These are phyloP conservation scores for Lagodon rhomboides DNA, from an alignment of 2,797 vertebrate genomes.

Conservation along the genomic window DNA sequence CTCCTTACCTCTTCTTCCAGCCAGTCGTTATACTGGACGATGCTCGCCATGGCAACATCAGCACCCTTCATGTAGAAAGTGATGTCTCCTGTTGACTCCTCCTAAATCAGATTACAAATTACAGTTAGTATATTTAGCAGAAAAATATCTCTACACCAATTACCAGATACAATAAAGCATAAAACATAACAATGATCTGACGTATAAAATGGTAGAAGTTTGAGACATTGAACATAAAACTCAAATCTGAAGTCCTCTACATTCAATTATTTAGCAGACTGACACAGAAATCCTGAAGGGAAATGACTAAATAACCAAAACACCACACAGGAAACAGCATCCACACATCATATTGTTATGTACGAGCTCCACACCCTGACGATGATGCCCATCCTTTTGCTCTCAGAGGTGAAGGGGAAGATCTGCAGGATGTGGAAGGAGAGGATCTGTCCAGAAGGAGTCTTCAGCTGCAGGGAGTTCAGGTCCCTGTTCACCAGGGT, in stretches of 20 bases:
- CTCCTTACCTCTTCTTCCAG: conserved; percentile 94
- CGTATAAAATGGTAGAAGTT: too few species aligned
- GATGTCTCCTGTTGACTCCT: conserved; percentile 95
- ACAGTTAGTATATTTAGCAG: background rate
- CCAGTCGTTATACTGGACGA: conserved; percentile 99
- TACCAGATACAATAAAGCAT: background rate
- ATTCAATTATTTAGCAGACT: background rate
- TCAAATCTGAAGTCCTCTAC: background rate
- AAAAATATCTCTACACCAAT: background rate
- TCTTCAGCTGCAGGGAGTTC: conserved; percentile 94
- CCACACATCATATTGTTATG: background rate
- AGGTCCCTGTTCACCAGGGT: conserved; percentile 96
- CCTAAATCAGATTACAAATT: conserved; percentile 79
- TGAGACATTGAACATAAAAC: background rate
- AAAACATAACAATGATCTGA: background rate
- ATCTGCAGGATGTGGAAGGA: conserved; percentile 95
- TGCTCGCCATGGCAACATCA: conserved; percentile 95
- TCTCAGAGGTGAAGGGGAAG: conserved; percentile 98
- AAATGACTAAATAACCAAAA: background rate
- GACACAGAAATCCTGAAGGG: background rate
- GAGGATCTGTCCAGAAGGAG: conserved; percentile 92
- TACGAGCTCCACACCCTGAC: conserved; percentile 85
- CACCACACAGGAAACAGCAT: conserved; percentile 18
- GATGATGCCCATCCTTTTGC: conserved; percentile 98
- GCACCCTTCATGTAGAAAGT: conserved; percentile 99